Percentiles rank a stretch among this genome's conserved stretches.
phyloP scores from a whole-genome alignment of 2,888 invertebrate species.

The Nemoura dubitans region DNA sequence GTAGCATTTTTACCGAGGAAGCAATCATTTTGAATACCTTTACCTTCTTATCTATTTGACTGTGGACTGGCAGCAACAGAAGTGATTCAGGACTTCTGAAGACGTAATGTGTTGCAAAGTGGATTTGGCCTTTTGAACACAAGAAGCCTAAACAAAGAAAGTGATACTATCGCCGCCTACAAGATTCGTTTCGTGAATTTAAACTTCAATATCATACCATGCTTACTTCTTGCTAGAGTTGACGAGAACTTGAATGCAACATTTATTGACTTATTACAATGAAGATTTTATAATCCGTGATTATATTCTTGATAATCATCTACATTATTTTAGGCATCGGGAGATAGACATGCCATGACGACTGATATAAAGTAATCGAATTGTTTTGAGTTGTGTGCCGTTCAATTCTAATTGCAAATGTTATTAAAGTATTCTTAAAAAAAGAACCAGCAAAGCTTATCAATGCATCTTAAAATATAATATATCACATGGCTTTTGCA shows the following conservation, averaged over 20 bases:
- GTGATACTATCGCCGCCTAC: slow-evolving; percentile 7
- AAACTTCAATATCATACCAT: slow-evolving; percentile 7
- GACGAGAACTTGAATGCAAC: not conserved
- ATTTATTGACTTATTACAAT: not conserved
- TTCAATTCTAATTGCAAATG: not conserved
- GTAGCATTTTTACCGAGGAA: not conserved
- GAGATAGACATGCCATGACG: slow-evolving; percentile 28
- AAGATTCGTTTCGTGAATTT: not conserved
- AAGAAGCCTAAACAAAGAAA: not conserved
- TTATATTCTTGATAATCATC: slow-evolving; percentile 49
- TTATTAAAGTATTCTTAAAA: not conserved
- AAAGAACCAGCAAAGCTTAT: slow-evolving; percentile 25
- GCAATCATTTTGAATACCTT: not conserved
- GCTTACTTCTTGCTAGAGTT: not conserved
- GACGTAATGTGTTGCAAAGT: not conserved
- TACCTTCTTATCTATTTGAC: not conserved
- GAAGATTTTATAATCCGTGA: slow-evolving; percentile 22
- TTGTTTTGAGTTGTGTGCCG: not conserved
- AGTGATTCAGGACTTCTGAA: not conserved
- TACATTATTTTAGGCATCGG: slow-evolving; percentile 41
- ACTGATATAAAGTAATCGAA: slow-evolving; percentile 2
- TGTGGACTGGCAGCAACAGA: not conserved
- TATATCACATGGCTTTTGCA: not conserved
- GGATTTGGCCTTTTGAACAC: not conserved
- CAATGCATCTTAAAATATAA: slow-evolving; percentile 10